phyloP scores from a whole-genome alignment of 2,797 vertebrate genomes.

The Melanotaenia parkinsoni region DNA sequence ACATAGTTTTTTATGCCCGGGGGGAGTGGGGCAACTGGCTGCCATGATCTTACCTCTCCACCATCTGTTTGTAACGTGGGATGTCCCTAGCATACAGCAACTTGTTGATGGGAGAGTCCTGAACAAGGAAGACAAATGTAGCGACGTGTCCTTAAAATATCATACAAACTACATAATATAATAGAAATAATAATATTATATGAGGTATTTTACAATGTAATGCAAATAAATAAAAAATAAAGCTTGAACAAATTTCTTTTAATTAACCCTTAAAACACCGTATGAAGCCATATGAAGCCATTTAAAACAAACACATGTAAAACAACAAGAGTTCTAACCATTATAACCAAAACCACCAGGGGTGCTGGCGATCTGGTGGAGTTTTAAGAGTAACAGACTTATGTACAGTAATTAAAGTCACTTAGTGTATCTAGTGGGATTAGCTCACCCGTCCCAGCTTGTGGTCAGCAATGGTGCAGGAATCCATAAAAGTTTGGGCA shows the following conservation, averaged over 20 bases:
- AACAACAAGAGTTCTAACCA: no score
- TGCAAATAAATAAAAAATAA: not conserved
- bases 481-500: slow-evolving; percentile 98
- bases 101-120: slow-evolving; percentile 99
- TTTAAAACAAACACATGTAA: no score
- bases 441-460: slow-evolving; percentile 93
- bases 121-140: slow-evolving; percentile 34
- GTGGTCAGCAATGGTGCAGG: slow-evolving; percentile 96
- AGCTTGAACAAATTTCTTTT: no score
- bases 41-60: slow-evolving; percentile 89
- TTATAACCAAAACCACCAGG: no score
- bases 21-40: slow-evolving; percentile 57
- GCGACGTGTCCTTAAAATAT: not conserved
- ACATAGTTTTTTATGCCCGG: slow-evolving; percentile 37
- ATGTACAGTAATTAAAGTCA: no score
- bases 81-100: slow-evolving; percentile 97
- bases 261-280: no score
- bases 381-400: not conserved
- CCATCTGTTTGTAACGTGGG: slow-evolving; percentile 98
- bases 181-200: not conserved
- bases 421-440: not conserved
- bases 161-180: not conserved
- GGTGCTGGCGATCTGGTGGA: no score
- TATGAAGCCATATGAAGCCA: no score
- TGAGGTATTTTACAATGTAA: not conserved